Evolutionary conservation across 2,797 vertebrate species (phyloP).

Genomic region (Streptopelia turtur): DNA sequence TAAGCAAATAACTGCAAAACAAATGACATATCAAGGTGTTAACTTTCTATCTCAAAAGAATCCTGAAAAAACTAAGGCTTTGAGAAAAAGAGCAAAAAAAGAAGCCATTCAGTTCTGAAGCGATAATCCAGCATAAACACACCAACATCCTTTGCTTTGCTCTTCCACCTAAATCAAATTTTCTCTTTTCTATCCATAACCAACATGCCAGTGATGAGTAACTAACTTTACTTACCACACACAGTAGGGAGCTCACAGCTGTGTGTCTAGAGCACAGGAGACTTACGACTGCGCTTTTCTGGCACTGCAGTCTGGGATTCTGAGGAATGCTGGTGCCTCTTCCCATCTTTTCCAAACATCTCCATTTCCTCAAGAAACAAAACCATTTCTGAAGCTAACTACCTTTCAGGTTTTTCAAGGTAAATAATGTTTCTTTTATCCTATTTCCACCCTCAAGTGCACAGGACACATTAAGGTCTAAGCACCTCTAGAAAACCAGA

Average conservation of each 20-base stretch:
- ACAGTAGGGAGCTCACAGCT: background rate
- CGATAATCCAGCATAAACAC: background rate
- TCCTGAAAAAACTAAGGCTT: background rate
- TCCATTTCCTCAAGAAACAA: conserved; percentile 1
- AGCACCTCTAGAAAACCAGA: background rate
- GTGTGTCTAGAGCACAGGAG: background rate
- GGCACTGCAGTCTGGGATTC: background rate
- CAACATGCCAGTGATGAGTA: background rate
- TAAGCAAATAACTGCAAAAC: background rate
- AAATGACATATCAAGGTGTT: background rate
- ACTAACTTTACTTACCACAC: background rate
- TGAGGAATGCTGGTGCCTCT: background rate
- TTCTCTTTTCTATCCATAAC: background rate
- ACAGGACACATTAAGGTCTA: background rate
- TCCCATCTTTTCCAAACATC: background rate
- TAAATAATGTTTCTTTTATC: background rate
- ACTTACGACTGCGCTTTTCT: background rate
- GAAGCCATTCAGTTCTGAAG: background rate
- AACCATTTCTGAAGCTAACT: conserved; percentile 22
- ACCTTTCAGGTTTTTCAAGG: background rate
- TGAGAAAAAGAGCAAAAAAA: background rate
- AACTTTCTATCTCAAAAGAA: background rate
- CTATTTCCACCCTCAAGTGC: background rate
- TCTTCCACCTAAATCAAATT: background rate
- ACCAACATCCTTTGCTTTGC: background rate